phyloP scores from a whole-genome alignment of 2,888 invertebrate genomes.

The Merodon equestris region DNA sequence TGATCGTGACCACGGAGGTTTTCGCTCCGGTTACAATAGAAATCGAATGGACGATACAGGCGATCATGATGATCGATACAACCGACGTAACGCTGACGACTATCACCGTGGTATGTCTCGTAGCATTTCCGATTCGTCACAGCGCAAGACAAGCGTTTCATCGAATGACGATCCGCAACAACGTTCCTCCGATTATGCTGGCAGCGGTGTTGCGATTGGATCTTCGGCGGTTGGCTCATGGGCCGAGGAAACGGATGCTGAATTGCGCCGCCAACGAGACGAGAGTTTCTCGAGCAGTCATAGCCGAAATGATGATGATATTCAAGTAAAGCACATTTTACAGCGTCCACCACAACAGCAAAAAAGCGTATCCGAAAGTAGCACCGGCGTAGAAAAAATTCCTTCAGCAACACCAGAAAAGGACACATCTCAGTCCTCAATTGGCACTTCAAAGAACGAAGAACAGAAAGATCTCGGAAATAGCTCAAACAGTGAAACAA shows the following conservation, averaged over 20 bases:
- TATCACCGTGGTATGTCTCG: constrained; percentile 74
- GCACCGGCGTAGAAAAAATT: constrained; percentile 62
- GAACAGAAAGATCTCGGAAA: constrained; percentile 36
- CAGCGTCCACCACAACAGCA: constrained; percentile 75
- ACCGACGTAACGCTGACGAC: constrained; percentile 71
- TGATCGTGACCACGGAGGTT: constrained; percentile 53
- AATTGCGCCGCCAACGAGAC: constrained; percentile 76
- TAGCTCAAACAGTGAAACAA: constrained; percentile 36
- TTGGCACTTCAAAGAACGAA: constrained; percentile 47
- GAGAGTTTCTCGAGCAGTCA: constrained; percentile 77
- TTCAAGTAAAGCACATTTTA: constrained; percentile 77
- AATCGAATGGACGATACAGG: constrained; percentile 71
- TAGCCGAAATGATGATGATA: constrained; percentile 75
- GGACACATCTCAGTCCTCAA: constrained; percentile 36
- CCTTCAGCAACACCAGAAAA: constrained; percentile 49
- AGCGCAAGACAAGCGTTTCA: constrained; percentile 78
- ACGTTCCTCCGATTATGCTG: constrained; percentile 67
- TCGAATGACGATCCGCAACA: constrained; percentile 75
- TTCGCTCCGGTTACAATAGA: constrained; percentile 69
- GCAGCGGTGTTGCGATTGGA: constrained; percentile 50
- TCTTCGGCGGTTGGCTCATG: constrained; percentile 76
- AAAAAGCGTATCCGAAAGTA: constrained; percentile 73
- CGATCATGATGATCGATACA: constrained; percentile 73
- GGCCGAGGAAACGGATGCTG: constrained; percentile 79
- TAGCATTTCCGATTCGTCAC: constrained; percentile 79